These are phyloP conservation scores for Morone chrysops DNA, from an alignment of 2,113 vertebrate genomes.

Conservation along the genomic window DNA sequence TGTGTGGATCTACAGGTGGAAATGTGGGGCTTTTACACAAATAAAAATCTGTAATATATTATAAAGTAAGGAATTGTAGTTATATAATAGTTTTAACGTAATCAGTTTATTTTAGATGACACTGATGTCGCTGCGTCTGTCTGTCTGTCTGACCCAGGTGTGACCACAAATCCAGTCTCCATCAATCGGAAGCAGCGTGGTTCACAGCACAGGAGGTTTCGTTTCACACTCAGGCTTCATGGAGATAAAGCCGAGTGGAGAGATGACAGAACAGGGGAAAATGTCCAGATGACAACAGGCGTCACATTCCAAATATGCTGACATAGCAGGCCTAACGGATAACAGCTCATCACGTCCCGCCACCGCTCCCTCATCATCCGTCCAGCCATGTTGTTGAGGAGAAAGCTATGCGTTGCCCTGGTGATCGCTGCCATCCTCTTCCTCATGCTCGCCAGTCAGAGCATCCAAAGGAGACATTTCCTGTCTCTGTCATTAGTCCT, in stretches of 20 bases:
- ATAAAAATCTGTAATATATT: background rate
- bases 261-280: background rate
- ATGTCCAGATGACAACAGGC: slow-evolving; percentile 27
- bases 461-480: slow-evolving; percentile 66
- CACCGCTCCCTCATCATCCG: background rate
- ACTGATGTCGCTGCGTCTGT: background rate
- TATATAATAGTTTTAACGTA: background rate
- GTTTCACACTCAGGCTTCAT: slow-evolving; percentile 1
- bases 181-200: background rate
- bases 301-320: slow-evolving; percentile 15
- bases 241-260: slow-evolving; percentile 12
- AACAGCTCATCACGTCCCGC: slow-evolving; percentile 4
- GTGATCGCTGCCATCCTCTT: slow-evolving; percentile 73
- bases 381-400: slow-evolving; percentile 77
- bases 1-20: background rate
- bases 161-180: background rate
- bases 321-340: slow-evolving; percentile 21
- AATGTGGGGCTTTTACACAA: background rate
- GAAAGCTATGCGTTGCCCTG: slow-evolving; percentile 71
- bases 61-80: background rate
- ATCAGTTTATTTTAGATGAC: background rate
- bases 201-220: background rate
- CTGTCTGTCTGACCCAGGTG: slow-evolving; percentile 32
- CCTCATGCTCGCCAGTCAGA: slow-evolving; percentile 80
- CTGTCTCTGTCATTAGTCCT: slow-evolving; percentile 19